Evolutionary conservation across 2,797 vertebrate species (phyloP), one percentile per base, ranked within the genome.

Genomic region (Acanthornis magna): DNA sequence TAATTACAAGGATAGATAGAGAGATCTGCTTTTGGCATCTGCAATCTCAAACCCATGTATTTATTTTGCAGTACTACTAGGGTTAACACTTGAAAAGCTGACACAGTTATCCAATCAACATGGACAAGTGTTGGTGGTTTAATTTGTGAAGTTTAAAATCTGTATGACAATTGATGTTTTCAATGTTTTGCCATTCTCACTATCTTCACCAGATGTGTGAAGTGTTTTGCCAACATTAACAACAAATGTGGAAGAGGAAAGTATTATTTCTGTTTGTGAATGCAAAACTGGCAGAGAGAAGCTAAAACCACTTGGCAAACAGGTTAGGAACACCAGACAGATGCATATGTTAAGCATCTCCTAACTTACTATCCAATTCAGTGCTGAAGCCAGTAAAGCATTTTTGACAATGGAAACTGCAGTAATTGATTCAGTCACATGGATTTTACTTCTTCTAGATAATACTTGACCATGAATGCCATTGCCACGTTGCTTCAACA

Each of bases 341-440:
- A 86, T 82, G 53, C 86, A 87, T 70, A 84, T 89, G 81, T 91
- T 95, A 85, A 57, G 65, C 42, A 82, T 79, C 63, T 89, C 63
- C 71, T 66, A 66, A 40, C 60, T 76, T 74, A 78, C 26, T 82
- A 55, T 86, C 48, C 71, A 89, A 78, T 75, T 84, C 13, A 16
- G 40, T 76, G 29, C 34, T 9, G 19, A 95, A 91, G 80, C 70
- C 88, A 96, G 54, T 67, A 81, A 89, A 87, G 50, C 36, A 86
- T 92, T 95, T 92, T 81, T 87, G 75, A 89, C 67, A 92, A 65
- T 74, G 61, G 84, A 95, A 94, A 91, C 67, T 63, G 70, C 48
- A 94, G 50, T 83, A 85, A 89, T 68, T 75, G 63, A 68, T 86
- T 83, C 77, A 58, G 81, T 63, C 86, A 86, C 61, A 74, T 61